phyloP scores from a whole-genome alignment of 2,888 invertebrate species.

The Trichogramma evanescens region DNA sequence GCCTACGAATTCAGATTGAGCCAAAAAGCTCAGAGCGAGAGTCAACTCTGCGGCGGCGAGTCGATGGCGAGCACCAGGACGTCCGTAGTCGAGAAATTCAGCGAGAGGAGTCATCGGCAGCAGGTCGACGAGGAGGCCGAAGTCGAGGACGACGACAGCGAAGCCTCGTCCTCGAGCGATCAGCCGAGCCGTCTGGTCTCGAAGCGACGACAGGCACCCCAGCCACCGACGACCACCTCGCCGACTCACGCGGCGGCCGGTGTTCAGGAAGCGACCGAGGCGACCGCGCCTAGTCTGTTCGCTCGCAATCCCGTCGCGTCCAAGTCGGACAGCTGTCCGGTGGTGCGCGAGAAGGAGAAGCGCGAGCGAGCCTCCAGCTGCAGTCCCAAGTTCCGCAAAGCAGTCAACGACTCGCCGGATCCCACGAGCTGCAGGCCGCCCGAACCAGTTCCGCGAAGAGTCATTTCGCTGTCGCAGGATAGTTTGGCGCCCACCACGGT shows the following conservation, averaged over 20 bases:
- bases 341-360: constrained; percentile 69
- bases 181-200: neutral
- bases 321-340: constrained; percentile 59
- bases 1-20: constrained; percentile 18
- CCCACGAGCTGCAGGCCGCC: constrained; percentile 25
- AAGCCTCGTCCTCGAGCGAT: constrained; percentile 8
- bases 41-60: constrained; percentile 7
- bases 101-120: constrained; percentile 7
- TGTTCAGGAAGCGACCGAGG: constrained; percentile 7
- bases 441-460: constrained; percentile 64
- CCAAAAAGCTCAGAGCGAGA: constrained; percentile 9
- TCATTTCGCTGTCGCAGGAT: constrained; percentile 69
- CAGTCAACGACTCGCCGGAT: constrained; percentile 44
- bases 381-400: constrained; percentile 56
- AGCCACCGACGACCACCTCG: constrained; percentile 55
- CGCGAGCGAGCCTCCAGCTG: constrained; percentile 62
- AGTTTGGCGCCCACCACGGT: constrained; percentile 51
- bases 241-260: constrained; percentile 32
- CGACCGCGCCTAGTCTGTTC: constrained; percentile 48
- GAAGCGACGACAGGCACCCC: constrained; percentile 70
- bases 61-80: neutral
- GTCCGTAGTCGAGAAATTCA: neutral
- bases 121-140: constrained; percentile 22
- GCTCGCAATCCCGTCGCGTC: constrained; percentile 53
- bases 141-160: constrained; percentile 14